phyloP scores from a whole-genome alignment of 2,113 vertebrate species.

The Chlorocebus sabaeus region DNA sequence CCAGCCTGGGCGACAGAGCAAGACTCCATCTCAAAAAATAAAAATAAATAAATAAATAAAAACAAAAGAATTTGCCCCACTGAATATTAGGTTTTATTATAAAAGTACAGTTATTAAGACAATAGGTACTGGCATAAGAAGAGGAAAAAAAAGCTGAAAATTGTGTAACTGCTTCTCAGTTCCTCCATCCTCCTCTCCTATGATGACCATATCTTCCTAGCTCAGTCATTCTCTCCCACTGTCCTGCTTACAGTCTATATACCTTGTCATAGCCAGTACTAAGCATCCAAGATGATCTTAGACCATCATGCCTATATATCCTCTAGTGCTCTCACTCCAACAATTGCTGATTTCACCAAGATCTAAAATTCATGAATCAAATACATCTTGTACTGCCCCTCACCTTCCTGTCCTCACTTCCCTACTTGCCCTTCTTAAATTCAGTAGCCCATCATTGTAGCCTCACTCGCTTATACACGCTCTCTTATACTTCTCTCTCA shows the following conservation, averaged over 20 bases:
- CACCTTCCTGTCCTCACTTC: neutral
- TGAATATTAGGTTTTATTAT: neutral
- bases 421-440: neutral
- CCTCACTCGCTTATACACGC: neutral
- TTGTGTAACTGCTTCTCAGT: neutral
- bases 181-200: neutral
- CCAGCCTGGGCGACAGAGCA: too few relatives aligned
- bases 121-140: neutral
- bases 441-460: neutral
- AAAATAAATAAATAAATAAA: too few relatives aligned
- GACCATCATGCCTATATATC: neutral
- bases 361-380: neutral
- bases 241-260: neutral
- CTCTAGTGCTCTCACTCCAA: neutral
- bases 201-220: neutral
- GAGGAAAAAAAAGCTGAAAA: conserved; percentile 8
- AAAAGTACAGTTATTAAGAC: neutral
- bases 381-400: too few relatives aligned
- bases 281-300: neutral
- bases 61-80: neutral
- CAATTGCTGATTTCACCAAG: neutral
- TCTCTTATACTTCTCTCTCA: neutral
- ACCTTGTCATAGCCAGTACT: too few relatives aligned
- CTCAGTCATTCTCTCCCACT: neutral
- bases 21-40: too few relatives aligned